Conservation (phyloP, 2,888 invertebrate genomes). For the Nephrotoma flavescens region DNA sequence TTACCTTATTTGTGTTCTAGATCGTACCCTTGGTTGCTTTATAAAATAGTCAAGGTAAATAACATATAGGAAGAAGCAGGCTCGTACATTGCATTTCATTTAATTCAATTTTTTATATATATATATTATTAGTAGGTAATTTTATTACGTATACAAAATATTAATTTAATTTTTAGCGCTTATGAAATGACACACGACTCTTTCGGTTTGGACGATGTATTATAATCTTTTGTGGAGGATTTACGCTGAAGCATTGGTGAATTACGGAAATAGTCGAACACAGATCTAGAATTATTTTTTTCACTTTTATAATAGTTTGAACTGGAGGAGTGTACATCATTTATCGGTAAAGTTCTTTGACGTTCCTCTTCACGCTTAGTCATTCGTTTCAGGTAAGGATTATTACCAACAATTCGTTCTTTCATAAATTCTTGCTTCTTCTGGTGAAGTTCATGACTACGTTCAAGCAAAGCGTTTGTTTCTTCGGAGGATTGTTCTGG, state of each 20-base stretch:
- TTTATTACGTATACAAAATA: neutral
- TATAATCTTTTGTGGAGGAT: neutral
- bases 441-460: slow-evolving; percentile 27
- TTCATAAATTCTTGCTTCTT: slow-evolving; percentile 30
- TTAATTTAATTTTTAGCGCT: neutral
- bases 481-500: slow-evolving; percentile 17
- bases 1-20: neutral
- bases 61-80: neutral
- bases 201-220: slow-evolving; percentile 15
- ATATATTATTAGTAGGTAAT: neutral
- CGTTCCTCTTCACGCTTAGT: slow-evolving; percentile 18
- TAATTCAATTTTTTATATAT: neutral
- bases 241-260: neutral
- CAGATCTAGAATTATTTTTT: neutral
- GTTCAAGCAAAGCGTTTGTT: slow-evolving; percentile 25
- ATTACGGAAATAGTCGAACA: neutral
- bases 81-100: neutral
- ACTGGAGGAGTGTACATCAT: slow-evolving; percentile 20
- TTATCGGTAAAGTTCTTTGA: slow-evolving; percentile 6
- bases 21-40: neutral
- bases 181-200: slow-evolving; percentile 29
- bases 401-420: slow-evolving; percentile 27
- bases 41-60: neutral
- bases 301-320: slow-evolving; percentile 10
- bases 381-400: slow-evolving; percentile 29